These are phyloP conservation scores for Galerucella nymphaeae DNA, from an alignment of 2,888 invertebrate species.

Conservation along the genomic window DNA sequence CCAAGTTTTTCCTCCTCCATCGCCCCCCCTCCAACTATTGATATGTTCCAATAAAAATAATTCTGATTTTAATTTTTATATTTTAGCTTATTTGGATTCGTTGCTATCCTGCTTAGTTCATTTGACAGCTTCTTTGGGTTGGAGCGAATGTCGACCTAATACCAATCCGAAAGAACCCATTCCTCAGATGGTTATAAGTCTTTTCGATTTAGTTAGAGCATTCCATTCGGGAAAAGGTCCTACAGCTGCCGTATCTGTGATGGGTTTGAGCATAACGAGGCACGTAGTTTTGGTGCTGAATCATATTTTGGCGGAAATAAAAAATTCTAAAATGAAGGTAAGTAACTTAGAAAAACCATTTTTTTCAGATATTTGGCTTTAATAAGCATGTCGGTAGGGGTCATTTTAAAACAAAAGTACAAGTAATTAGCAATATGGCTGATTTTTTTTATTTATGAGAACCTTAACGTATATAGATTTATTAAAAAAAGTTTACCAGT, in stretches of 20 bases:
- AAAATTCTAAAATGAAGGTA: constrained; percentile 63
- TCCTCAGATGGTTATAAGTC: constrained; percentile 62
- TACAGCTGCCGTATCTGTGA: constrained; percentile 67
- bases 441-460: too few relatives aligned
- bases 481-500: too few relatives aligned
- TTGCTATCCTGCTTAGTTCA: constrained; percentile 66
- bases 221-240: constrained; percentile 67
- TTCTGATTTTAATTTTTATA: too few relatives aligned
- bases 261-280: constrained; percentile 70
- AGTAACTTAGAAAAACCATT: constrained; percentile 26
- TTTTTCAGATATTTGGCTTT: too few relatives aligned
- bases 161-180: constrained; percentile 55
- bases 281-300: constrained; percentile 68
- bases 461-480: too few relatives aligned
- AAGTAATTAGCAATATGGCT: too few relatives aligned
- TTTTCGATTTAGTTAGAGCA: constrained; percentile 67
- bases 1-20: too few relatives aligned
- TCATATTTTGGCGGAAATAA: constrained; percentile 67
- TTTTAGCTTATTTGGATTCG: constrained; percentile 67
- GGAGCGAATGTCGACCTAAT: constrained; percentile 61
- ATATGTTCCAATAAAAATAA: too few relatives aligned
- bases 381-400: too few relatives aligned
- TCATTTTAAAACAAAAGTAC: too few relatives aligned
- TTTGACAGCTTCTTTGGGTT: constrained; percentile 65
- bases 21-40: too few relatives aligned